Evolutionary conservation across 1,140 invertebrate species (phyloP).

Genomic region (Papilio helenus): DNA sequence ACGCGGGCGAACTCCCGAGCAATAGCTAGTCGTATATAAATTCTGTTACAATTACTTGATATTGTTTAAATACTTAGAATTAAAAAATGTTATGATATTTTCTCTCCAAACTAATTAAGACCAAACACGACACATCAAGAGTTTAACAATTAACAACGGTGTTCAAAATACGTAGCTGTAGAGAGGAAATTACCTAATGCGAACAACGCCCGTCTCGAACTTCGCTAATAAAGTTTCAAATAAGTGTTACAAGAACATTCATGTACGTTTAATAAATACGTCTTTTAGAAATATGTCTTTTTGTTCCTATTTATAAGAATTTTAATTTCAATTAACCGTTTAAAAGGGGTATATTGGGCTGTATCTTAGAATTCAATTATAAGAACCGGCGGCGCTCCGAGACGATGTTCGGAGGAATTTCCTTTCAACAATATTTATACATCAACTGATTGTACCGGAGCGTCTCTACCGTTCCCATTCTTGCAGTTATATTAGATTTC

Average conservation of each 20-base stretch:
- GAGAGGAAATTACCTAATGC: not conserved
- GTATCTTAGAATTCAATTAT: not conserved
- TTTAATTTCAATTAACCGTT: not conserved
- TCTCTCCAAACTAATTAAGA: not conserved
- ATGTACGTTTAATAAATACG: not conserved
- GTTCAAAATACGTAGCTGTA: slow-evolving; percentile 10
- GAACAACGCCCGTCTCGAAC: slow-evolving; percentile 2
- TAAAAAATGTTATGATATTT: not conserved
- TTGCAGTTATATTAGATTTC: not conserved
- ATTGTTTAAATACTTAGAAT: no score
- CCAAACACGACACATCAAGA: slow-evolving; percentile 4
- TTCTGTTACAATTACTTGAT: no score
- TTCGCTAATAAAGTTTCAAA: not conserved
- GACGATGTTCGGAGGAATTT: not conserved
- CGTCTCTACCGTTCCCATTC: not conserved
- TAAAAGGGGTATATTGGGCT: not conserved
- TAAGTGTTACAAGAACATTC: not conserved
- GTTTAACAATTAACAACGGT: not conserved
- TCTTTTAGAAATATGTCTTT: no score
- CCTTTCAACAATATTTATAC: slow-evolving; percentile 3
- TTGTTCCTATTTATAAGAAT: not conserved
- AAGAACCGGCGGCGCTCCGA: not conserved
- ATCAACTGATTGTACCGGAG: not conserved
- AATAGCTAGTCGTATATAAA: no score
- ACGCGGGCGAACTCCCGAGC: no score